Conservation (phyloP, 2,888 invertebrate genomes). For the Tiphia femorata region DNA sequence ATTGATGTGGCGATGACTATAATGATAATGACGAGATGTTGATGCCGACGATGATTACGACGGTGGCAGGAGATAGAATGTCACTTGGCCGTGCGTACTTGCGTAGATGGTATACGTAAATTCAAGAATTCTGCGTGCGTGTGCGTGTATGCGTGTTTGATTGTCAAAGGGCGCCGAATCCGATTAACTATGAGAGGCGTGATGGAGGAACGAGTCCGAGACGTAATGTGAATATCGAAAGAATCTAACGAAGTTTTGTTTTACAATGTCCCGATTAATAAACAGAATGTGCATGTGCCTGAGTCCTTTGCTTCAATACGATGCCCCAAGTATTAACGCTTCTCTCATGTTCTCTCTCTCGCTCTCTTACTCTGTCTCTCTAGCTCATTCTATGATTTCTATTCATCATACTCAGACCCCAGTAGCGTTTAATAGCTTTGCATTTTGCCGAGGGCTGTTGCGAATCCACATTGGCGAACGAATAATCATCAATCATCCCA, state of each 20-base stretch:
- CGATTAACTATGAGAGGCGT: slow-evolving; percentile 32
- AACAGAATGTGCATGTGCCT: slow-evolving; percentile 70
- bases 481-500: slow-evolving; percentile 19
- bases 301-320: slow-evolving; percentile 63
- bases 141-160: slow-evolving; percentile 37
- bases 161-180: slow-evolving; percentile 42
- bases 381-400: too few species aligned
- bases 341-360: slow-evolving; percentile 13
- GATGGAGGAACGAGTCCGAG: slow-evolving; percentile 45
- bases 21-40: too few species aligned
- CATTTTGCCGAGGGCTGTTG: slow-evolving; percentile 62
- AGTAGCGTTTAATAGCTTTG: slow-evolving; percentile 49
- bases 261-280: slow-evolving; percentile 68
- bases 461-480: slow-evolving; percentile 26
- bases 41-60: too few species aligned
- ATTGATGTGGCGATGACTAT: too few species aligned
- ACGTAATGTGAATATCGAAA: slow-evolving; percentile 46
- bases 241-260: slow-evolving; percentile 60
- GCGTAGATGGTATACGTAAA: slow-evolving; percentile 25
- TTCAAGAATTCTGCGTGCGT: slow-evolving; percentile 23
- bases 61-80: too few species aligned
- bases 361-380: too few species aligned
- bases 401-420: slow-evolving; percentile 9
- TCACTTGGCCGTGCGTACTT: too few species aligned
- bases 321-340: slow-evolving; percentile 48